phyloP scores from a whole-genome alignment of 1,140 invertebrate species.

The Cyclargus thomasi region DNA sequence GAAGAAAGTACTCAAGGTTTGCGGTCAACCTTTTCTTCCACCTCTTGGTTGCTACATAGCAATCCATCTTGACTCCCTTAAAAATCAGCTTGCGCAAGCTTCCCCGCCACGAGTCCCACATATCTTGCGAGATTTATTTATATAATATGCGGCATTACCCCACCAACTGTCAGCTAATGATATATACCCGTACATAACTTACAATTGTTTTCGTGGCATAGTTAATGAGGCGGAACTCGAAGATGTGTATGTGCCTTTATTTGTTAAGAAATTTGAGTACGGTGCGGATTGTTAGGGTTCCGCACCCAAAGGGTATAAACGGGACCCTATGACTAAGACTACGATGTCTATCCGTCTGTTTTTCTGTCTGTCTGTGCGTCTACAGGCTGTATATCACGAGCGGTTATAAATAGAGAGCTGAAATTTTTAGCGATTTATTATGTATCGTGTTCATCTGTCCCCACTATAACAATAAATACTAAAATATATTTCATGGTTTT shows the following conservation, averaged over 20 bases:
- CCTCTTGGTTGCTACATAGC: no score
- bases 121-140: constrained; percentile 16
- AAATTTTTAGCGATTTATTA: no score
- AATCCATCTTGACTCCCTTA: not conserved
- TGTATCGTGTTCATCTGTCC: no score
- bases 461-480: no score
- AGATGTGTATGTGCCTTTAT: not conserved
- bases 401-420: no score
- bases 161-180: constrained; percentile 15
- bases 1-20: not conserved
- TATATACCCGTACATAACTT: constrained; percentile 15
- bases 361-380: no score
- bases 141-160: constrained; percentile 10
- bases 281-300: no score
- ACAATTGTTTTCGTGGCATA: constrained; percentile 21
- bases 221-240: constrained; percentile 17
- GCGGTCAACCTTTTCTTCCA: not conserved
- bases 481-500: no score
- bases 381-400: no score
- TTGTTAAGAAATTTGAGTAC: not conserved
- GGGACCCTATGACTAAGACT: no score
- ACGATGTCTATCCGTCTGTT: no score
- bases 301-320: no score
- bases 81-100: not conserved
- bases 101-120: not conserved